Conservation (phyloP, 2,888 invertebrate genomes). For the Netelia melanura region DNA sequence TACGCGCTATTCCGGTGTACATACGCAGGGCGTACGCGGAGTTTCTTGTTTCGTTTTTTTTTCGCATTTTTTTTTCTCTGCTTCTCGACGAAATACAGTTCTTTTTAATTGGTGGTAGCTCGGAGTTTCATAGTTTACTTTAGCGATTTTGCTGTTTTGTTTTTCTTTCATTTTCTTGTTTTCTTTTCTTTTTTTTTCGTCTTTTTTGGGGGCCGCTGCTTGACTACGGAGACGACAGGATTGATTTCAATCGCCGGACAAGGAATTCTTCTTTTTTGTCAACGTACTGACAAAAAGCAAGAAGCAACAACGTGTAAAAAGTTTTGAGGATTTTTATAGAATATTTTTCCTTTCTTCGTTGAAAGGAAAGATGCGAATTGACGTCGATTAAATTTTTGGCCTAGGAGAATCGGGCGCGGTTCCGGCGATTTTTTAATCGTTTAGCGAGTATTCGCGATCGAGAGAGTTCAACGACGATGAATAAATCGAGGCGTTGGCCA, state of each 20-base stretch:
- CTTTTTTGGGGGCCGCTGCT: background rate
- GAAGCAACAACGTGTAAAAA: background rate
- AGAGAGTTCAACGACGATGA: slow-evolving; percentile 22
- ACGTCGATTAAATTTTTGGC: background rate
- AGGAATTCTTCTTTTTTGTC: background rate
- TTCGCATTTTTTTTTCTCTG: slow-evolving; percentile 58
- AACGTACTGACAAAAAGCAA: background rate
- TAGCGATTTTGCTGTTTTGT: background rate
- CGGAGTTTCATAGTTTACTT: slow-evolving; percentile 49
- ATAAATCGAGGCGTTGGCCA: slow-evolving; percentile 54
- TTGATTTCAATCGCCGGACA: background rate
- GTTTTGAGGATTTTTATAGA: background rate
- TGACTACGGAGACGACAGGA: background rate
- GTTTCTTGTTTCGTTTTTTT: slow-evolving; percentile 58
- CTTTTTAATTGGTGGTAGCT: slow-evolving; percentile 80
- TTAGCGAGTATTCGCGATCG: slow-evolving; percentile 37
- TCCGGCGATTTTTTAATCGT: slow-evolving; percentile 32
- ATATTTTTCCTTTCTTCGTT: background rate
- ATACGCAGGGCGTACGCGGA: slow-evolving; percentile 71
- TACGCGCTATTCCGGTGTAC: slow-evolving; percentile 75
- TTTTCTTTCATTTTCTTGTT: slow-evolving; percentile 39
- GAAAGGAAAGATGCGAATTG: background rate
- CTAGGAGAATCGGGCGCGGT: background rate
- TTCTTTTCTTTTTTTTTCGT: slow-evolving; percentile 22
- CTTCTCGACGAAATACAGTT: slow-evolving; percentile 74